phyloP scores from a whole-genome alignment of 2,888 invertebrate genomes.

The Phragmatobia fuliginosa region DNA sequence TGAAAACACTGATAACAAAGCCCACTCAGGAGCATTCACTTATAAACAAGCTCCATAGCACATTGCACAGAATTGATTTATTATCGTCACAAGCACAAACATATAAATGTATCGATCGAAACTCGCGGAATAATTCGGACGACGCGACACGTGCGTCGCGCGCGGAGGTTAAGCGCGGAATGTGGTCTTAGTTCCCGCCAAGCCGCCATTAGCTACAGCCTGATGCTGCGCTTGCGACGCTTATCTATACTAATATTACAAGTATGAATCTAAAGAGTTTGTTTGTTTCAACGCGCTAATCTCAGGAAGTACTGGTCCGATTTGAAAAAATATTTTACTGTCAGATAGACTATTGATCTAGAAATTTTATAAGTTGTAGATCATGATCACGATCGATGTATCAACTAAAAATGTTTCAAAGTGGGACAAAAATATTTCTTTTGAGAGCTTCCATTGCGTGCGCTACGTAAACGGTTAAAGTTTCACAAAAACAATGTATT shows the following conservation, averaged over 20 bases:
- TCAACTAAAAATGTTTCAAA: too few species aligned
- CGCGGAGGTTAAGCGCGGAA: constrained; percentile 82
- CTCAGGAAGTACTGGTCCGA: too few species aligned
- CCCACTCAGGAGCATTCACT: constrained; percentile 78
- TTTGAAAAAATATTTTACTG: too few species aligned
- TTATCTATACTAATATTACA: background rate
- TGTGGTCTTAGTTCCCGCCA: constrained; percentile 54
- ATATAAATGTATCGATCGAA: constrained; percentile 57
- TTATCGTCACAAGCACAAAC: constrained; percentile 68
- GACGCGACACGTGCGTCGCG: constrained; percentile 80
- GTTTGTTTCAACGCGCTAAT: too few species aligned
- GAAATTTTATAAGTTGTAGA: too few species aligned
- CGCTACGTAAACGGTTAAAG: too few species aligned
- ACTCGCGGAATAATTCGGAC: constrained; percentile 70
- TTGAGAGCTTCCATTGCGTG: too few species aligned
- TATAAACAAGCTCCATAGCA: constrained; percentile 73
- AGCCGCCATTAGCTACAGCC: constrained; percentile 35
- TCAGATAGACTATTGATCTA: too few species aligned
- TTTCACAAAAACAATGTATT: too few species aligned
- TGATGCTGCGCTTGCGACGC: constrained; percentile 58
- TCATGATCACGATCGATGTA: too few species aligned
- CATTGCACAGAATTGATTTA: constrained; percentile 67
- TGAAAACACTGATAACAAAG: constrained; percentile 56
- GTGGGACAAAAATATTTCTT: too few species aligned
- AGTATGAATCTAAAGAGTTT: too few species aligned